These are phyloP conservation scores for Apodemus speciosus DNA, from an alignment of 2,113 vertebrate genomes.

Conservation along the genomic window DNA sequence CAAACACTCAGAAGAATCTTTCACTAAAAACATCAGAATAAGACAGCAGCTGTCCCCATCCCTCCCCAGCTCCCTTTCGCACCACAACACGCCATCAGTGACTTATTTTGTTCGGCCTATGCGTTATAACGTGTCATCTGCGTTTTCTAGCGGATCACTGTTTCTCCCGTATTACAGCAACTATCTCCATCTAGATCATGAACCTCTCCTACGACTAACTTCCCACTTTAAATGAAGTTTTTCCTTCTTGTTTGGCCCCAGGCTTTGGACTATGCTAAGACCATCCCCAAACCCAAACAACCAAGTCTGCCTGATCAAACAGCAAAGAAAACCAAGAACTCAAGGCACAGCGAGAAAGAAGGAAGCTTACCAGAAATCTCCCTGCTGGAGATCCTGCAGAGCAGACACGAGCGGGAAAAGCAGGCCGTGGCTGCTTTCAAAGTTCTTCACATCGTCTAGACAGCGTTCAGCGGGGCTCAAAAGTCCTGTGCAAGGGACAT, in stretches of 20 bases:
- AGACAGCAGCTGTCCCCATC: background rate
- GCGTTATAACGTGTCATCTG: background rate
- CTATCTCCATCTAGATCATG: background rate
- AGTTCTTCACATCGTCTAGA: conserved; percentile 82
- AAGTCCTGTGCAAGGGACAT: rapidly evolving
- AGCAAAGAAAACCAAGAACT: conserved; percentile 45
- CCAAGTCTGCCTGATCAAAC: conserved; percentile 63
- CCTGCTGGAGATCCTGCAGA: conserved; percentile 86
- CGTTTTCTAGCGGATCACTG: background rate
- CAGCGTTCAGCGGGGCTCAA: no score
- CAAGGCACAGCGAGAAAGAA: conserved; percentile 61
- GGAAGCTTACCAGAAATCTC: conserved; percentile 79
- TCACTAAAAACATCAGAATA: background rate
- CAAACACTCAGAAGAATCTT: conserved; percentile 34
- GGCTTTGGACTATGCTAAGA: conserved; percentile 95
- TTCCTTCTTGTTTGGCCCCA: conserved; percentile 69
- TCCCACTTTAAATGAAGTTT: background rate
- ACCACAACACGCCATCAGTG: background rate
- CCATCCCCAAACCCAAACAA: conserved; percentile 88
- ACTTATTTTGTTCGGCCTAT: conserved; percentile 9
- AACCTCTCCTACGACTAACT: background rate
- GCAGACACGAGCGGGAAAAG: conserved; percentile 91
- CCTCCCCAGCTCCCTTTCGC: background rate
- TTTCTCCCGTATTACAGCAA: background rate
- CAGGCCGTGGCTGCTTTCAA: conserved; percentile 87